These are phyloP conservation scores for Microctenopoma steveboyesi DNA, from an alignment of 2,797 vertebrate species.

Conservation along the genomic window DNA sequence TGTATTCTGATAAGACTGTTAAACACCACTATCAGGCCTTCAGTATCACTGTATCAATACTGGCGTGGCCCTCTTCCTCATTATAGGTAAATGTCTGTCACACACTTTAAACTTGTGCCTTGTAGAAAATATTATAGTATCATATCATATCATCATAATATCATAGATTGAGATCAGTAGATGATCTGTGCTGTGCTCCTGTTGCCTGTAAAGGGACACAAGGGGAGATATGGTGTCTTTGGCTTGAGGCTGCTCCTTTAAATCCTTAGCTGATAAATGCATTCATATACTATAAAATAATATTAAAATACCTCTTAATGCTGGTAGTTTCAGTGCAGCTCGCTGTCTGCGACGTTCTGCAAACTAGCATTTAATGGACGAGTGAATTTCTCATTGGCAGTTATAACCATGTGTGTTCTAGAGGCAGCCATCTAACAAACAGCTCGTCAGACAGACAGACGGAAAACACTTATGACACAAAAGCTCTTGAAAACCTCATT, in stretches of 20 bases:
- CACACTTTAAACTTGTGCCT: not conserved
- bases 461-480: not conserved
- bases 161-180: not conserved
- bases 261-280: slow-evolving; percentile 29
- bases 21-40: not conserved
- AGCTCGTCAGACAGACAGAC: slow-evolving; percentile 18
- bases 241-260: slow-evolving; percentile 39
- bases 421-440: not conserved
- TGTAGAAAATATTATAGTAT: not conserved
- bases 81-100: not conserved
- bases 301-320: not conserved
- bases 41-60: not conserved
- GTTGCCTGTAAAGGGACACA: slow-evolving; percentile 11
- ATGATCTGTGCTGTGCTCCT: not conserved
- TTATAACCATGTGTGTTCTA: not conserved
- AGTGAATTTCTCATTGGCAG: not conserved
- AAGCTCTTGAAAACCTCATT: slow-evolving; percentile 1
- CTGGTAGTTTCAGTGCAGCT: slow-evolving; percentile 3
- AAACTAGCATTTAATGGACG: not conserved
- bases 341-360: not conserved
- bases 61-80: not conserved
- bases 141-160: not conserved
- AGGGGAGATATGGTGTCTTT: slow-evolving; percentile 23
- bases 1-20: not conserved
- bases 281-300: slow-evolving; percentile 8